Evolutionary conservation across 2,113 vertebrate genomes (phyloP).

Genomic region (Macaca fascicularis): T2T-MFA8v1.1 NC_088381.1:156439501-156440000

Average conservation of each 20-base stretch:
- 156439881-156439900: constrained; percentile 65
- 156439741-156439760: background rate
- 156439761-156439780: background rate
- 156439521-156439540: constrained; percentile 60
- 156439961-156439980: constrained; percentile 97
- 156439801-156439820: accelerated
- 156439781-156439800: background rate
- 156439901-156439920: background rate
- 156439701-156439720: background rate
- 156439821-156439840: background rate
- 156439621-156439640: constrained; percentile 51
- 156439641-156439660: constrained; percentile 45
- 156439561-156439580: constrained; percentile 48
- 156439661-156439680: constrained; percentile 59
- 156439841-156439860: background rate
- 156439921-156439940: constrained; percentile 90
- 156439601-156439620: constrained; percentile 42
- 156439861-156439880: background rate
- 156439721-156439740: background rate
- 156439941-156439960: constrained; percentile 95
- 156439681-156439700: background rate
- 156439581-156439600: constrained; percentile 45
- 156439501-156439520: constrained; percentile 52
- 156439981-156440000: constrained; percentile 95
- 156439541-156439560: constrained; percentile 54